phyloP scores from a whole-genome alignment of 2,113 vertebrate genomes.

The Sterrhoptilus dennistouni region DNA sequence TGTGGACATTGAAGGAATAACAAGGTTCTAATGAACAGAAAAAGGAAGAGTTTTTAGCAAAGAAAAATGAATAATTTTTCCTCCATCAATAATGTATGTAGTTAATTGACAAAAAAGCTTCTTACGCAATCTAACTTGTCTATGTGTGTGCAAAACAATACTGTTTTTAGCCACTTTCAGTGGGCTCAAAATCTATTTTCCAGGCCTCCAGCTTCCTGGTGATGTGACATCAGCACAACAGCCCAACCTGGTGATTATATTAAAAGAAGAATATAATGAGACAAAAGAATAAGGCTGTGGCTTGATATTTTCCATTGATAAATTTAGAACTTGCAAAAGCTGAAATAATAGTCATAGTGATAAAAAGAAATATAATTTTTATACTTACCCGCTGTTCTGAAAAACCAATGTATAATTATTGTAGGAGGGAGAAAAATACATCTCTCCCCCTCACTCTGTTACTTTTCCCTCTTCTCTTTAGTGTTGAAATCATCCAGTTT shows the following conservation, averaged over 20 bases:
- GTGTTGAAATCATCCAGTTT: conserved; percentile 27
- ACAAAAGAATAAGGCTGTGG: conserved; percentile 30
- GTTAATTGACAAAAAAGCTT: conserved; percentile 19
- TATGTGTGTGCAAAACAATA: conserved; percentile 32
- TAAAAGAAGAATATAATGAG: conserved; percentile 51
- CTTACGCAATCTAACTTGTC: background rate
- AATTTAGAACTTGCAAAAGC: conserved; percentile 69
- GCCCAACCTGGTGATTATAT: conserved; percentile 55
- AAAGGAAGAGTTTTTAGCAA: background rate
- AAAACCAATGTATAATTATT: background rate
- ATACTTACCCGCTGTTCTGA: background rate
- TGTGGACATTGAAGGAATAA: background rate
- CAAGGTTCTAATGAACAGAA: background rate
- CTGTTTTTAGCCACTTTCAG: background rate
- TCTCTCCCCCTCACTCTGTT: conserved; percentile 18
- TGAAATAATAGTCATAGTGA: conserved; percentile 55
- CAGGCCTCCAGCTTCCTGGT: conserved; percentile 52
- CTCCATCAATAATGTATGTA: background rate
- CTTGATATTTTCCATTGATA: conserved; percentile 68
- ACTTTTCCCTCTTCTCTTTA: background rate
- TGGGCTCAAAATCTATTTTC: conserved; percentile 20
- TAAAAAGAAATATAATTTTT: conserved; percentile 60
- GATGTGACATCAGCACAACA: conserved; percentile 54
- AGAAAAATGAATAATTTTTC: background rate
- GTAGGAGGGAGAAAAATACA: conserved; percentile 47